phyloP scores from a whole-genome alignment of 2,113 vertebrate species.

The Chrysochloris asiatica region DNA sequence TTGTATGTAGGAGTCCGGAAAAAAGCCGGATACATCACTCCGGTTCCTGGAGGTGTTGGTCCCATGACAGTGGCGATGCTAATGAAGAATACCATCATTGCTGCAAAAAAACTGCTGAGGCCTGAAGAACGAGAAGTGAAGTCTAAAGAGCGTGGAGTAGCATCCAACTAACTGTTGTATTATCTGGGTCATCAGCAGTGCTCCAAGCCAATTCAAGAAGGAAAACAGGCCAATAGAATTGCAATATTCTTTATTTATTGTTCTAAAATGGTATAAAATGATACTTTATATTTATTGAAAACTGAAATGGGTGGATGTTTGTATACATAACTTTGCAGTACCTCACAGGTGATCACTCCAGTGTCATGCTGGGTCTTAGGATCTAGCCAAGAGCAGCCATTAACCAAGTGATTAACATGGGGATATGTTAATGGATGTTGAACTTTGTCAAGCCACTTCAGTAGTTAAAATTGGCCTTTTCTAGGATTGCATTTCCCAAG shows the following conservation, averaged over 20 bases:
- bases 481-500: conserved; percentile 67
- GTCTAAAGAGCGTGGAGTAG: conserved; percentile 86
- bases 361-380: background rate
- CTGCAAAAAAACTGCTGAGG: conserved; percentile 92
- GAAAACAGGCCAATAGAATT: conserved; percentile 80
- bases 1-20: conserved; percentile 89
- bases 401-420: background rate
- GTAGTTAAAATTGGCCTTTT: conserved; percentile 51
- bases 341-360: background rate
- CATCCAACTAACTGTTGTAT: conserved; percentile 81
- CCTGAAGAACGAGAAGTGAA: conserved; percentile 87
- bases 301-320: background rate
- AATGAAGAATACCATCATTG: conserved; percentile 99
- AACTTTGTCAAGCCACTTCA: background rate
- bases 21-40: conserved; percentile 97
- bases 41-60: conserved; percentile 96
- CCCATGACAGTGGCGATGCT: conserved; percentile 99
- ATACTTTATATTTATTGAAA: conserved; percentile 76
- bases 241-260: conserved; percentile 86
- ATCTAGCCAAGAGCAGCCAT: background rate
- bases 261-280: conserved; percentile 38
- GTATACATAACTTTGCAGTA: background rate
- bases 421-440: background rate
- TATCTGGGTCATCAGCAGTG: background rate
- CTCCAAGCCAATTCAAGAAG: conserved; percentile 59